Conservation (phyloP, 2,888 invertebrate genomes). For the Ormyrus labotus region DNA sequence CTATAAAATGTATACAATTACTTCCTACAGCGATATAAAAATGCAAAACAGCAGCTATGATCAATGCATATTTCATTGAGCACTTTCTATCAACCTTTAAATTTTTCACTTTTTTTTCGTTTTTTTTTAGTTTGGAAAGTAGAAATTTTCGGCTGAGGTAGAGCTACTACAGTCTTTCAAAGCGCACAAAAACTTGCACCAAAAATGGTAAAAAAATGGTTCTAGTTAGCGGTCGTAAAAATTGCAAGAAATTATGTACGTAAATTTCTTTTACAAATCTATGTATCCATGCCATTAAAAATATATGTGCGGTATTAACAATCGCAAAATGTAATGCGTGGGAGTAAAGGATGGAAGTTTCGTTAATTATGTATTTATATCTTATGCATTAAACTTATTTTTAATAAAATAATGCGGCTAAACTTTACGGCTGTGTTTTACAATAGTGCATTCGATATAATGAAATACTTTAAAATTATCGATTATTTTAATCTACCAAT, state of each 20-base stretch:
- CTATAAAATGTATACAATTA: no score
- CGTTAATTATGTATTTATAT: slow-evolving; percentile 15
- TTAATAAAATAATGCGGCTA: slow-evolving; percentile 23
- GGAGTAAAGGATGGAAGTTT: slow-evolving; percentile 25
- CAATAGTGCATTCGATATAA: slow-evolving; percentile 40
- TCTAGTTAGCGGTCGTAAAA: background rate
- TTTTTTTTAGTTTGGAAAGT: slow-evolving; percentile 9
- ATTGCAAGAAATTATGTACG: slow-evolving; percentile 7
- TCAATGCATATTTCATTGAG: background rate
- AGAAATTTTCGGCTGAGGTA: slow-evolving; percentile 23
- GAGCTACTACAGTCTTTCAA: slow-evolving; percentile 46
- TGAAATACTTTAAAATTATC: slow-evolving; percentile 8
- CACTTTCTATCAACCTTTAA: background rate
- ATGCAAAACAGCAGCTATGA: slow-evolving; percentile 8
- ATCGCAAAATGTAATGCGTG: background rate
- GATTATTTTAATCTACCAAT: background rate
- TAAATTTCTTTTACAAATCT: slow-evolving; percentile 27
- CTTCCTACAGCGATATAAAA: slow-evolving; percentile 32
- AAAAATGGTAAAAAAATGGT: slow-evolving; percentile 12
- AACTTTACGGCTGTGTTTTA: slow-evolving; percentile 17
- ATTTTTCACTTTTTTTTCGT: background rate
- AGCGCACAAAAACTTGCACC: slow-evolving; percentile 24
- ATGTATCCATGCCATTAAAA: slow-evolving; percentile 20
- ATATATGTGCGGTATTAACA: slow-evolving; percentile 28
- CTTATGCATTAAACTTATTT: slow-evolving; percentile 19